Evolutionary conservation across 2,888 invertebrate species (phyloP), one percentile per base, ranked within the genome.

Genomic region (Ophion costatus): DNA sequence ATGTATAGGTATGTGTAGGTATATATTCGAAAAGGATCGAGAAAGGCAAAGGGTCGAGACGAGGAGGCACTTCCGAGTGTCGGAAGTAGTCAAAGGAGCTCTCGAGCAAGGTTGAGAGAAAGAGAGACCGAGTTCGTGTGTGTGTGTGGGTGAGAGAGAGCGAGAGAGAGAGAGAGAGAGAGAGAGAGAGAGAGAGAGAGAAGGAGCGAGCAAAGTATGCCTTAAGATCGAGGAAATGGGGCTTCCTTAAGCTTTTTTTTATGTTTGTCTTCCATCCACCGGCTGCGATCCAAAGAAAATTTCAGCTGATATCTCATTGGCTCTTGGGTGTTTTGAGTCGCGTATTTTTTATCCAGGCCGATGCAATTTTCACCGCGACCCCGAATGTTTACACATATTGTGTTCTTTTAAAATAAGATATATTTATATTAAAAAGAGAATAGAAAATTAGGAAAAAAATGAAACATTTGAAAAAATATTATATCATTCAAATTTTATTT

Each of bases 211-310:
- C 45, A 82, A 45, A 82, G 75, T 87, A 87, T 84, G 79, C 76
- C 75, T 73, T 59, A 61, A 88, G 85, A 86, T 83, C 75, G 86
- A 83, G 86, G 83, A 82, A 69, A 81, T 78, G 82, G 83, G 81
- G 88, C 85, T 88, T 90, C 90, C 90, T 89, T 89, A 89, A 89
- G 90, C 89, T 85, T 38, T 88, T 51, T 71, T 38, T 64, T 66
- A 51, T 92, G 90, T 92, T 92, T 91, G 91, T 88, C 89, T 88
- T 91, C 89, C 90, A 90, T 90, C 90, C 87, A 86, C 33, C 45
- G 29, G 38, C 51, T 70, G 69, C 63, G 14, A 64, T 20, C 24
- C 51, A 51, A 67, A 59, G 38, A 73, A 80, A 84, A 84, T 80
- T 83, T 22, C 14, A 66, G 56, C 61, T 67, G 45, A 45, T 24